phyloP scores from a whole-genome alignment of 2,888 invertebrate species.

The Coelopa pilipes region DNA sequence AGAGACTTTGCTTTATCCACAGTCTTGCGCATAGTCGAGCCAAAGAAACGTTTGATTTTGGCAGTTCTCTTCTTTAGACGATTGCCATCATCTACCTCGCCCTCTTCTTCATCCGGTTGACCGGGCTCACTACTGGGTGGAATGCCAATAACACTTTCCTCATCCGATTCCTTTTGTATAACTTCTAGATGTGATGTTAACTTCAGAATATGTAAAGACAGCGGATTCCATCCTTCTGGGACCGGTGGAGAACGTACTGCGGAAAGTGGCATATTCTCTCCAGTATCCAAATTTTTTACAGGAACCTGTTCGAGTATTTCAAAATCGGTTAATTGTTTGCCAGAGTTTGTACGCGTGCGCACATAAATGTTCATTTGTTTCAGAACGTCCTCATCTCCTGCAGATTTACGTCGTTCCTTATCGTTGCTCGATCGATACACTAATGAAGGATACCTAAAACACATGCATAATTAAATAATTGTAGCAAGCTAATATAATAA shows the following conservation, averaged over 20 bases:
- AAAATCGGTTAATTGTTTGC: conserved; percentile 87
- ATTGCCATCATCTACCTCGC: conserved; percentile 66
- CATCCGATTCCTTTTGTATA: conserved; percentile 82
- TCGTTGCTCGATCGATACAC: conserved; percentile 58
- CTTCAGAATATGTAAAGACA: conserved; percentile 94
- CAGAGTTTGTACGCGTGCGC: conserved; percentile 85
- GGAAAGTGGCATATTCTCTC: conserved; percentile 93
- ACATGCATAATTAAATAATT: not conserved
- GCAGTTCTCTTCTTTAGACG: conserved; percentile 68
- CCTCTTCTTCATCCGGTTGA: conserved; percentile 66
- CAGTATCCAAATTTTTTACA: conserved; percentile 82
- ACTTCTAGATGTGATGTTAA: conserved; percentile 85
- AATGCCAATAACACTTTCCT: conserved; percentile 76
- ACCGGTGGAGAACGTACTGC: conserved; percentile 74
- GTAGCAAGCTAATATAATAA: no score
- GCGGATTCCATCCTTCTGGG: conserved; percentile 91
- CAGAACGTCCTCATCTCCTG: conserved; percentile 82
- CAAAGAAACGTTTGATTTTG: conserved; percentile 83
- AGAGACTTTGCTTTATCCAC: conserved; percentile 91
- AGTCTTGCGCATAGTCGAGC: conserved; percentile 89
- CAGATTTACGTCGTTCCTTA: conserved; percentile 80
- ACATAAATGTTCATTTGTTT: conserved; percentile 79
- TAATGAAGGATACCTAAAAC: conserved; percentile 60
- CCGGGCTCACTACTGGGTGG: conserved; percentile 65
- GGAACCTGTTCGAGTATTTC: conserved; percentile 94